These are phyloP conservation scores for Aleiodes alternator DNA, from an alignment of 2,888 invertebrate genomes.

Conservation along the genomic window DNA sequence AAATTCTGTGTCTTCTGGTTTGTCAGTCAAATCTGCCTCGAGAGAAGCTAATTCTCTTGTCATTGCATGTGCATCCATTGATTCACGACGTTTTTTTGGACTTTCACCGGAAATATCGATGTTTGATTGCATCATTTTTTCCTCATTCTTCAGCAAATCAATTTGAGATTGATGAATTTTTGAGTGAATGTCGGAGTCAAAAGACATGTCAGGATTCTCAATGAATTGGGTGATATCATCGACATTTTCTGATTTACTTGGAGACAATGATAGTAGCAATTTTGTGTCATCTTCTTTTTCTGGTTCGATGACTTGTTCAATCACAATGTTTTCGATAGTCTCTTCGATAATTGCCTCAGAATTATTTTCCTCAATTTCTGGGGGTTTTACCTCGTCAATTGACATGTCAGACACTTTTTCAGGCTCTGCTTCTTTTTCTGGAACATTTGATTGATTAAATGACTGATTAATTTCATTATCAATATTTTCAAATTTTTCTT, in stretches of 20 bases:
- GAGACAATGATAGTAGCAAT: no score
- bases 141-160: no score
- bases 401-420: neutral
- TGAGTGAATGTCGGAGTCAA: no score
- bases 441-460: slow-evolving; percentile 9
- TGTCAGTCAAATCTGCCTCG: neutral
- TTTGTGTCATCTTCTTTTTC: slow-evolving; percentile 56
- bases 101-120: no score
- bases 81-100: slow-evolving; percentile 53
- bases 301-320: slow-evolving; percentile 52
- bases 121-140: no score
- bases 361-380: neutral
- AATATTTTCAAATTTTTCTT: slow-evolving; percentile 28
- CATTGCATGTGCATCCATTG: slow-evolving; percentile 60
- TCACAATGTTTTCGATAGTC: slow-evolving; percentile 16
- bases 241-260: slow-evolving; percentile 47
- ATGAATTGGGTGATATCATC: neutral
- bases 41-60: slow-evolving; percentile 14
- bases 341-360: slow-evolving; percentile 12
- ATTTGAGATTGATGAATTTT: no score
- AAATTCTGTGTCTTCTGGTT: neutral
- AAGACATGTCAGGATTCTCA: neutral
- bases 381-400: slow-evolving; percentile 10
- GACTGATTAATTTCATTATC: slow-evolving; percentile 36
- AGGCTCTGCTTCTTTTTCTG: neutral